phyloP scores from a whole-genome alignment of 2,888 invertebrate genomes.

The Ephialtes manifestator region DNA sequence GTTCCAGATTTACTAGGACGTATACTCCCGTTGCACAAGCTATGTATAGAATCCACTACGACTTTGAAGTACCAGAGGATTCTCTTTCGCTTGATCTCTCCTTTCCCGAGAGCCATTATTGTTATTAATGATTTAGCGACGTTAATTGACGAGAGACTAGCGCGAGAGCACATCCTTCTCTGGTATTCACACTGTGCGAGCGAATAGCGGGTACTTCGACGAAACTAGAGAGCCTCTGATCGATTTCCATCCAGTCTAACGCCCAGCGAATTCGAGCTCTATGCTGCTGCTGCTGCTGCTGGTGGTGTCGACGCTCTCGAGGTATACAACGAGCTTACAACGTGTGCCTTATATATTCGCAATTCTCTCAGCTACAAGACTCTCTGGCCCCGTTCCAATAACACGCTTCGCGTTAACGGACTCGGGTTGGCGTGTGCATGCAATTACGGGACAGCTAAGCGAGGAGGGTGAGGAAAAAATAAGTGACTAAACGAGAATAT shows the following conservation, averaged over 20 bases:
- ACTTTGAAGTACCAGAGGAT: slow-evolving; percentile 8
- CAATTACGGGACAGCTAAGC: slow-evolving; percentile 52
- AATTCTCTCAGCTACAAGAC: slow-evolving; percentile 61
- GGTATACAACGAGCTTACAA: background rate
- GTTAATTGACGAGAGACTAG: slow-evolving; percentile 52
- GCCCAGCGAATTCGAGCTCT: slow-evolving; percentile 42
- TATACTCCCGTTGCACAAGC: background rate
- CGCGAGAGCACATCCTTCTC: slow-evolving; percentile 9
- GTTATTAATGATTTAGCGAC: slow-evolving; percentile 56
- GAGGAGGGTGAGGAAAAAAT: slow-evolving; percentile 19
- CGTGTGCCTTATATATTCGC: slow-evolving; percentile 44
- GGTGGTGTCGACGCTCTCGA: background rate
- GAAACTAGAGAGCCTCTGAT: slow-evolving; percentile 58
- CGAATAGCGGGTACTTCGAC: background rate
- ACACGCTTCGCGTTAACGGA: slow-evolving; percentile 64
- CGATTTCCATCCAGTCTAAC: slow-evolving; percentile 59
- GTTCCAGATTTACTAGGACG: slow-evolving; percentile 58
- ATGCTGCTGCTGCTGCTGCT: background rate
- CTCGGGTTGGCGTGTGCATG: slow-evolving; percentile 51
- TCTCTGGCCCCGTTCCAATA: slow-evolving; percentile 71
- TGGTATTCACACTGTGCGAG: slow-evolving; percentile 11
- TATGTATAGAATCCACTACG: slow-evolving; percentile 4
- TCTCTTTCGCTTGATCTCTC: slow-evolving; percentile 31
- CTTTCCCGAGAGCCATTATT: slow-evolving; percentile 36
- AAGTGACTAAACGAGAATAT: slow-evolving; percentile 57